These are phyloP conservation scores for Gymnocheta viridis DNA, from an alignment of 2,888 invertebrate genomes.

Conservation along the genomic window DNA sequence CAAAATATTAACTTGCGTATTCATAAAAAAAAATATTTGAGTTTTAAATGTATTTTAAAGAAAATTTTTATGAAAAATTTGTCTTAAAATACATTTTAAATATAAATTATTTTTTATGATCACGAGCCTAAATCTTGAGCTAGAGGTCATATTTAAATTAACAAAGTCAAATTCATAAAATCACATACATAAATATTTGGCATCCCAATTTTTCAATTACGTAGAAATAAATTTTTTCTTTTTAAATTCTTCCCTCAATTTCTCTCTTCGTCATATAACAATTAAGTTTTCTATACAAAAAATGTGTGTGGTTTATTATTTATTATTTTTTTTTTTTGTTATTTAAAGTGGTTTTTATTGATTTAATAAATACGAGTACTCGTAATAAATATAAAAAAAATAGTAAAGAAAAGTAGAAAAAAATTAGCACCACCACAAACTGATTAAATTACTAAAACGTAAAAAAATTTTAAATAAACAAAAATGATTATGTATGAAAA, in stretches of 20 bases:
- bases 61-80: too few species aligned
- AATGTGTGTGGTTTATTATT: background rate
- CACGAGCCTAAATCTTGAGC: background rate
- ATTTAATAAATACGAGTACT: background rate
- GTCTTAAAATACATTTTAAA: too few species aligned
- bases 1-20: too few species aligned
- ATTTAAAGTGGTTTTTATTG: background rate
- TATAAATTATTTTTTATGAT: too few species aligned
- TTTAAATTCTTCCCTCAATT: background rate
- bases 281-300: background rate
- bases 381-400: background rate
- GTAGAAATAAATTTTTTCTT: background rate
- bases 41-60: too few species aligned
- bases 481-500: background rate
- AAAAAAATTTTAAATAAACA: slow-evolving; percentile 4
- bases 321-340: background rate
- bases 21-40: too few species aligned
- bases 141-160: background rate
- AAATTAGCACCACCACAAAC: slow-evolving; percentile 21
- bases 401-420: background rate
- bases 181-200: background rate
- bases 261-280: too few species aligned
- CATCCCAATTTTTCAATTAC: background rate
- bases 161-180: background rate
- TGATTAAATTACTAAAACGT: slow-evolving; percentile 23